Evolutionary conservation across 2,888 invertebrate species (phyloP).

Genomic region (Seladonia tumulorum): DNA sequence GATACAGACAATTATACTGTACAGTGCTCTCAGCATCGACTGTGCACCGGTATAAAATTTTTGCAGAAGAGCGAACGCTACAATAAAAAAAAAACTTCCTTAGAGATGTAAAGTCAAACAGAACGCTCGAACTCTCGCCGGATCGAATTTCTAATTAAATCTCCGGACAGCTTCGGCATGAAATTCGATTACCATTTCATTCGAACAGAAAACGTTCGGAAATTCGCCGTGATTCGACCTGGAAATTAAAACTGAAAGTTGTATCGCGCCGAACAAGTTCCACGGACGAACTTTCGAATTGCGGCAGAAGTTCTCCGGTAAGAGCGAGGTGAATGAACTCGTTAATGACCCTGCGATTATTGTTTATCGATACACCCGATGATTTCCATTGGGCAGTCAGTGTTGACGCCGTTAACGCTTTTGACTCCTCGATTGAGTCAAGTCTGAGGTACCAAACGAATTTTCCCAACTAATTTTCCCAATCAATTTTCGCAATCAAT

Average conservation of each 20-base stretch:
- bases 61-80: not conserved
- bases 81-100: not conserved
- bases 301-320: too few relatives aligned
- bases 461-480: too few relatives aligned
- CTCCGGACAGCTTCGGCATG: not conserved
- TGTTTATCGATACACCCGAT: too few relatives aligned
- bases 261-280: not conserved
- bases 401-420: too few relatives aligned
- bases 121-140: not conserved
- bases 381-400: too few relatives aligned
- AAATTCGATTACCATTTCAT: slow-evolving; percentile 4
- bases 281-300: too few relatives aligned
- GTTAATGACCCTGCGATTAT: too few relatives aligned
- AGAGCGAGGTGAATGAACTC: too few relatives aligned
- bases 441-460: too few relatives aligned
- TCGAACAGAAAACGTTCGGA: not conserved
- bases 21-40: not conserved
- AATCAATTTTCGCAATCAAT: too few relatives aligned
- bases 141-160: not conserved
- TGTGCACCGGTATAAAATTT: too few relatives aligned
- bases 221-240: not conserved
- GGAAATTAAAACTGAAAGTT: not conserved
- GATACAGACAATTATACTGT: not conserved
- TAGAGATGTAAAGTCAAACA: not conserved
- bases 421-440: too few relatives aligned